These are phyloP conservation scores for Macaria notata DNA, from an alignment of 2,888 invertebrate genomes.

Conservation along the genomic window DNA sequence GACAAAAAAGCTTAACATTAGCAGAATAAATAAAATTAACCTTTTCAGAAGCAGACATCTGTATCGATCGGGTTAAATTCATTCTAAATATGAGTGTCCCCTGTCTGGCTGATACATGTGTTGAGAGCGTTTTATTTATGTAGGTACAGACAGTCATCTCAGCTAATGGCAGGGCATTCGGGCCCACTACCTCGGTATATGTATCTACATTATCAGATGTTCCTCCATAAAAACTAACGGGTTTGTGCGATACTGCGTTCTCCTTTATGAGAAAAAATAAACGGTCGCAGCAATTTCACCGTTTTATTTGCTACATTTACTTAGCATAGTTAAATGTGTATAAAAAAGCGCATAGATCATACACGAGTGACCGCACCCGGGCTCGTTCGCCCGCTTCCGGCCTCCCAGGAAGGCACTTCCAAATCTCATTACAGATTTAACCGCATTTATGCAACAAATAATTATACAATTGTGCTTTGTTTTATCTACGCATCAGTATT, in stretches of 20 bases:
- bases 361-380: slow-evolving; percentile 61
- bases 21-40: no score
- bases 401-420: slow-evolving; percentile 51
- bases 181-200: slow-evolving; percentile 19
- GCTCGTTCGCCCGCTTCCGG: slow-evolving; percentile 35
- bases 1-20: no score
- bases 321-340: slow-evolving; percentile 60
- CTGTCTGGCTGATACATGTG: slow-evolving; percentile 7
- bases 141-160: slow-evolving; percentile 25
- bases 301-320: slow-evolving; percentile 42
- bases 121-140: slow-evolving; percentile 20
- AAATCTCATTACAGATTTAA: slow-evolving; percentile 57
- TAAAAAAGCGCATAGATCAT: slow-evolving; percentile 70
- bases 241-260: slow-evolving; percentile 27
- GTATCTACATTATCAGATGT: slow-evolving; percentile 32
- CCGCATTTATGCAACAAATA: slow-evolving; percentile 35
- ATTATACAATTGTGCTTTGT: slow-evolving; percentile 6
- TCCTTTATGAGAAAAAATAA: slow-evolving; percentile 30
- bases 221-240: slow-evolving; percentile 36
- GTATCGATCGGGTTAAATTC: no score
- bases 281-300: slow-evolving; percentile 23
- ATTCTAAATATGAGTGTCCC: no score
- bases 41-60: no score
- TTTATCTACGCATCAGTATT: no score
- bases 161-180: slow-evolving; percentile 22